Evolutionary conservation across 2,888 invertebrate genomes (phyloP).

Genomic region (Acrobasis consociella): DNA sequence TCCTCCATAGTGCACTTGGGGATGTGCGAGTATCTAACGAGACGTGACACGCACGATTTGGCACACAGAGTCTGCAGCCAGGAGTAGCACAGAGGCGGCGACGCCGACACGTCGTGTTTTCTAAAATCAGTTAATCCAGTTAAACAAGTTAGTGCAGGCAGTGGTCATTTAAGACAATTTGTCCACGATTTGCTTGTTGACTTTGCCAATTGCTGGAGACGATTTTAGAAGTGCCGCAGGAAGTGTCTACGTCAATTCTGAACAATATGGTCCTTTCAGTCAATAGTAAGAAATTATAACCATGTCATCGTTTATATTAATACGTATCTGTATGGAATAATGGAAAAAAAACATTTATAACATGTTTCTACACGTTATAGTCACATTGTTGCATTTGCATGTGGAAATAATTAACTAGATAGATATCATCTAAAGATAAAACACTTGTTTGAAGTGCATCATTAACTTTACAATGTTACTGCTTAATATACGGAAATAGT

Average conservation of each 20-base stretch:
- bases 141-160: slow-evolving; percentile 66
- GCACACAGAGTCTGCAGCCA: slow-evolving; percentile 36
- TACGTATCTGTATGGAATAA: no score
- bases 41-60: slow-evolving; percentile 62
- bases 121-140: slow-evolving; percentile 71
- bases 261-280: slow-evolving; percentile 42
- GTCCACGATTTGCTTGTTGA: slow-evolving; percentile 62
- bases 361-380: neutral
- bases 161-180: slow-evolving; percentile 73
- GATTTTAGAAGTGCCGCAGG: slow-evolving; percentile 49
- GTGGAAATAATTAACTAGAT: slow-evolving; percentile 7
- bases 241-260: slow-evolving; percentile 51
- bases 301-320: neutral
- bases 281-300: slow-evolving; percentile 35
- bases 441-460: slow-evolving; percentile 9
- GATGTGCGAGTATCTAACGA: slow-evolving; percentile 55
- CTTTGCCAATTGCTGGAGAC: slow-evolving; percentile 58
- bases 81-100: slow-evolving; percentile 33
- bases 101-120: slow-evolving; percentile 48
- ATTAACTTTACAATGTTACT: slow-evolving; percentile 9
- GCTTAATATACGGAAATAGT: slow-evolving; percentile 4
- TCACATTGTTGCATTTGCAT: slow-evolving; percentile 22
- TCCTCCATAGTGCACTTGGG: slow-evolving; percentile 66
- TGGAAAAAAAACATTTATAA: no score
- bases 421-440: neutral